These are phyloP conservation scores for Holotrichia oblita DNA, from an alignment of 1,140 invertebrate genomes.

Conservation along the genomic window DNA sequence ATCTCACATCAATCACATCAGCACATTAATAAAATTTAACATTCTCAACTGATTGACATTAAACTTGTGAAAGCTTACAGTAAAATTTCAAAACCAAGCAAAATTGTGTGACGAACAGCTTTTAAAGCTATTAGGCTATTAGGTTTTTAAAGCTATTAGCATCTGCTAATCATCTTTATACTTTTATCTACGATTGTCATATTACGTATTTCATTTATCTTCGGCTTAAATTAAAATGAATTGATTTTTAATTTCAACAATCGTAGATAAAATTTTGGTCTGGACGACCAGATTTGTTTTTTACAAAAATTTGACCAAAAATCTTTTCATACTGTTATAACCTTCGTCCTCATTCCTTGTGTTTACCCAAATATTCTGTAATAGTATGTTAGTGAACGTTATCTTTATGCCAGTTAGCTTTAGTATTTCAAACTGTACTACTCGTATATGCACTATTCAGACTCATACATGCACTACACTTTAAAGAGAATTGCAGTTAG, in stretches of 20 bases:
- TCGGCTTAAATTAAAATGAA: too few species aligned
- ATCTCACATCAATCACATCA: slow-evolving; percentile 7
- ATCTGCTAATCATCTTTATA: too few species aligned
- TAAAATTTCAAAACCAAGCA: too few species aligned
- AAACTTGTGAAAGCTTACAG: neutral
- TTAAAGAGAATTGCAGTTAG: neutral
- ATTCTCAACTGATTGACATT: neutral
- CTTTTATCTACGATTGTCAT: too few species aligned
- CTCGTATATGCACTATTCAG: neutral
- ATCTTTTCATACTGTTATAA: neutral
- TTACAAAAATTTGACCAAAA: neutral
- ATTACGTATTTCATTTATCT: too few species aligned
- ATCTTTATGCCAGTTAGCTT: neutral
- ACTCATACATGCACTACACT: neutral
- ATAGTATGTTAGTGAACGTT: neutral
- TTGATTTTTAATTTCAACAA: too few species aligned
- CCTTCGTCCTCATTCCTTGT: neutral
- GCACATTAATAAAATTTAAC: neutral
- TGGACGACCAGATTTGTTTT: too few species aligned
- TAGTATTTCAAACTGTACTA: neutral
- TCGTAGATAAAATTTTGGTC: too few species aligned
- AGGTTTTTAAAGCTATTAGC: too few species aligned
- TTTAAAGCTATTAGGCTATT: too few species aligned
- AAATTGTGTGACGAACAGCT: too few species aligned
- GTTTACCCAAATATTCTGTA: neutral